Evolutionary conservation across 2,888 invertebrate species (phyloP).

Genomic region (Ormyrus pomaceus): DNA sequence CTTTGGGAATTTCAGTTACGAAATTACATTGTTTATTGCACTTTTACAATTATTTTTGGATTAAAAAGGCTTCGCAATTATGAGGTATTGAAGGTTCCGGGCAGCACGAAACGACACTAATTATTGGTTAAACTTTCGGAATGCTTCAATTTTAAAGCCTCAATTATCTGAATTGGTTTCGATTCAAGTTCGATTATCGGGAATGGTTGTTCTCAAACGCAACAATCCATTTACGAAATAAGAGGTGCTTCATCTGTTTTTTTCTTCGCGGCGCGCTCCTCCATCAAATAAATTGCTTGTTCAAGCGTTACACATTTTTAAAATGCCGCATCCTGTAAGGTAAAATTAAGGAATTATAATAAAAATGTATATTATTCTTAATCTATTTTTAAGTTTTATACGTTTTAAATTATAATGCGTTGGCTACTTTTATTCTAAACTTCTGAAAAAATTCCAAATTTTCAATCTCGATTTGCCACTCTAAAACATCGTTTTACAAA

Average conservation of each 20-base stretch:
- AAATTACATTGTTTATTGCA: too few species aligned
- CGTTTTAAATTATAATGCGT: too few species aligned
- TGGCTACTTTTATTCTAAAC: too few species aligned
- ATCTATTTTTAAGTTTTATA: too few species aligned
- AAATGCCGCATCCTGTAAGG: not conserved
- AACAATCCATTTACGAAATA: conserved; percentile 33
- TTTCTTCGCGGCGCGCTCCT: conserved; percentile 2
- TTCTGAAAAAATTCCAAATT: too few species aligned
- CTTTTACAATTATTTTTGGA: too few species aligned
- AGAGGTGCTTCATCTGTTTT: conserved; percentile 7
- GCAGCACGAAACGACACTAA: conserved; percentile 13
- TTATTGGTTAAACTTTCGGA: conserved; percentile 20
- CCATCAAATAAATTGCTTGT: not conserved
- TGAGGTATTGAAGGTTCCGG: too few species aligned
- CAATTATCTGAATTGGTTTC: conserved; percentile 41
- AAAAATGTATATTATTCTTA: too few species aligned
- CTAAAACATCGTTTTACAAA: too few species aligned
- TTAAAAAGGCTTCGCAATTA: too few species aligned
- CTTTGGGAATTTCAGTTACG: too few species aligned
- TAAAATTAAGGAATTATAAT: not conserved
- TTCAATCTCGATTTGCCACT: too few species aligned
- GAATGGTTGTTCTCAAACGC: conserved; percentile 36
- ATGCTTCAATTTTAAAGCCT: conserved; percentile 21
- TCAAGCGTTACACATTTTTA: not conserved
- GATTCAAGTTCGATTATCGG: conserved; percentile 30